phyloP scores from a whole-genome alignment of 2,113 vertebrate genomes.

The Brachyhypopomus gauderio region DNA sequence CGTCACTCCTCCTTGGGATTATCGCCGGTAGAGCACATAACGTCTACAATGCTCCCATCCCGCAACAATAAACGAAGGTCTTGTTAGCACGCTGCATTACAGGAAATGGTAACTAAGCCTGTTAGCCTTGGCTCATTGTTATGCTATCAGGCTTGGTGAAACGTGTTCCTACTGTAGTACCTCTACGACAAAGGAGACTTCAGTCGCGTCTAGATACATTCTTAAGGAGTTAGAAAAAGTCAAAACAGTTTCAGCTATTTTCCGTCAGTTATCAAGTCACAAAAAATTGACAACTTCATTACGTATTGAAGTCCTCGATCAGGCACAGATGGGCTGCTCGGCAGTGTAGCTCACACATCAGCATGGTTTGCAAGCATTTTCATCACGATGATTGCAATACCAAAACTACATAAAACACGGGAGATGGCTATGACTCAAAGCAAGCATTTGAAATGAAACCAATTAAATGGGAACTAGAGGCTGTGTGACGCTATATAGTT shows the following conservation, averaged over 20 bases:
- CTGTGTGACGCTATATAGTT: constrained; percentile 32
- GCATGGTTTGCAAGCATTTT: constrained; percentile 31
- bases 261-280: constrained; percentile 2
- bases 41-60: background rate
- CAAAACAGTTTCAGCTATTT: constrained; percentile 8
- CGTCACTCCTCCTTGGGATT: background rate
- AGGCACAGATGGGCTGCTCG: constrained; percentile 4
- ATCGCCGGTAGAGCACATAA: background rate
- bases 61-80: background rate
- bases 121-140: constrained; percentile 15
- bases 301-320: background rate
- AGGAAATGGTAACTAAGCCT: constrained; percentile 2
- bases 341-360: constrained; percentile 7
- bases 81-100: background rate
- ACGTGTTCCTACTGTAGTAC: background rate
- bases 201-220: background rate
- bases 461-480: constrained; percentile 52
- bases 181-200: background rate
- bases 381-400: constrained; percentile 36
- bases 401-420: constrained; percentile 52
- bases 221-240: background rate
- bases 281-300: too few species aligned
- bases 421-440: constrained; percentile 37
- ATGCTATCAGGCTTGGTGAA: background rate
- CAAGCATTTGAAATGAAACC: constrained; percentile 54